phyloP scores from a whole-genome alignment of 2,888 invertebrate genomes.

The Hypselothyrea guttata region DNA sequence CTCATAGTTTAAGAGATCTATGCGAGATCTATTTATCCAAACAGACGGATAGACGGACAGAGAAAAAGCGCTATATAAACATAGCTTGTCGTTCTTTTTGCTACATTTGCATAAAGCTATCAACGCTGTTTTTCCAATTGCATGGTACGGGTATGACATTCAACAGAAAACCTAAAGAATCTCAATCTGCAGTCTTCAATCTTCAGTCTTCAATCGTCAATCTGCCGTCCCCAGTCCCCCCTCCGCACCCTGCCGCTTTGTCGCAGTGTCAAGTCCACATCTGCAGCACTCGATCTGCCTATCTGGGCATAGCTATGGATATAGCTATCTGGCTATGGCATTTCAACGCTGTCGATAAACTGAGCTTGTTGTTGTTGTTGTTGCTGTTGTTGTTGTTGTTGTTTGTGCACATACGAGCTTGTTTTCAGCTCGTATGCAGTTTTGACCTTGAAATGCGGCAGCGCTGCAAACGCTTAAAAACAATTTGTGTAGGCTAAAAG shows the following conservation, averaged over 20 bases:
- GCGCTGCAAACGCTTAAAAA: conserved; percentile 39
- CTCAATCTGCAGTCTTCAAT: conserved; percentile 26
- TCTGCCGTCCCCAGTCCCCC: conserved; percentile 17
- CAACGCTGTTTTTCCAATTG: no score
- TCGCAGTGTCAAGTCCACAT: conserved; percentile 49
- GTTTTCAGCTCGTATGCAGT: conserved; percentile 48
- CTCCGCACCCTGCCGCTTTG: conserved; percentile 17
- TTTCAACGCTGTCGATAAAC: conserved; percentile 56
- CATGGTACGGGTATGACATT: no score
- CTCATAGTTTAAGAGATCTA: no score
- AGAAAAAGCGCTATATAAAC: no score
- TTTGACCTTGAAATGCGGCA: conserved; percentile 62
- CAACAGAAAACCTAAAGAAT: no score
- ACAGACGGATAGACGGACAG: no score
- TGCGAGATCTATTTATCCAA: no score
- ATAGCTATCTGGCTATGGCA: conserved; percentile 29
- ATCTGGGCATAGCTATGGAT: not conserved
- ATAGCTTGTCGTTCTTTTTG: no score
- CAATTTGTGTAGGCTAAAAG: conserved; percentile 40
- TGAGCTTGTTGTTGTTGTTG: conserved; percentile 12
- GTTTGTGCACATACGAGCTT: conserved; percentile 37
- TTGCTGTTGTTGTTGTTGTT: conserved; percentile 6
- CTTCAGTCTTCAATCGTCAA: conserved; percentile 19
- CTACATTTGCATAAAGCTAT: no score
- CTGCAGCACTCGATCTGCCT: conserved; percentile 46